Evolutionary conservation across 2,113 vertebrate genomes (phyloP).

Genomic region (Anser brachyrhynchus): DNA sequence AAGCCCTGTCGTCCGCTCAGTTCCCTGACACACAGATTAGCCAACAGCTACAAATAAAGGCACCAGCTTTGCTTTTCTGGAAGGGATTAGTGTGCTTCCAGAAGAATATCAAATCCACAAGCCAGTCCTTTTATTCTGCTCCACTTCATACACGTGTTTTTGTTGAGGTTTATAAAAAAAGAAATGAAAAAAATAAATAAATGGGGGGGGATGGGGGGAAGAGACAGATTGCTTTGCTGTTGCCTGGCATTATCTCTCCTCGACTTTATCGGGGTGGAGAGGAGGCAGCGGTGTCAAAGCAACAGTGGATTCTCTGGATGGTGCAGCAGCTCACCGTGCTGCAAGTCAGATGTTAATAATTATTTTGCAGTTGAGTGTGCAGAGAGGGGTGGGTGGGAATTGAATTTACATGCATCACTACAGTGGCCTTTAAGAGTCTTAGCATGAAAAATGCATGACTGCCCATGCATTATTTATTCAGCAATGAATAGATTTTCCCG

Average conservation of each 20-base stretch:
- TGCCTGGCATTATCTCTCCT: not conserved
- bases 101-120: not conserved
- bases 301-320: not conserved
- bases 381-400: not conserved
- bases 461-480: conserved; percentile 69
- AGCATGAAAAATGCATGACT: conserved; percentile 72
- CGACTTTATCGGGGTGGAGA: not conserved
- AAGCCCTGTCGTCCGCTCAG: not conserved
- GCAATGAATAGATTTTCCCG: conserved; percentile 60
- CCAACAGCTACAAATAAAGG: conserved; percentile 29
- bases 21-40: not conserved
- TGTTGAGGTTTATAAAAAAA: not conserved
- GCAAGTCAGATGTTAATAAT: conserved; percentile 46
- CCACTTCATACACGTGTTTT: not conserved
- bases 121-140: conserved; percentile 24
- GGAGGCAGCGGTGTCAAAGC: not conserved
- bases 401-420: conserved; percentile 70
- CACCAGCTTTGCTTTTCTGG: conserved; percentile 27
- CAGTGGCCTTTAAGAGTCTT: conserved; percentile 71
- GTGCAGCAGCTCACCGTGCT: not conserved
- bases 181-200: not conserved
- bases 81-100: conserved; percentile 40
- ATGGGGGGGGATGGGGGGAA: not conserved
- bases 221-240: not conserved
- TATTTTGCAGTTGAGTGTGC: conserved; percentile 36